phyloP scores from a whole-genome alignment of 37 sponge, comb jelly and placozoan genomes.

The Mnemiopsis leidyi region DNA sequence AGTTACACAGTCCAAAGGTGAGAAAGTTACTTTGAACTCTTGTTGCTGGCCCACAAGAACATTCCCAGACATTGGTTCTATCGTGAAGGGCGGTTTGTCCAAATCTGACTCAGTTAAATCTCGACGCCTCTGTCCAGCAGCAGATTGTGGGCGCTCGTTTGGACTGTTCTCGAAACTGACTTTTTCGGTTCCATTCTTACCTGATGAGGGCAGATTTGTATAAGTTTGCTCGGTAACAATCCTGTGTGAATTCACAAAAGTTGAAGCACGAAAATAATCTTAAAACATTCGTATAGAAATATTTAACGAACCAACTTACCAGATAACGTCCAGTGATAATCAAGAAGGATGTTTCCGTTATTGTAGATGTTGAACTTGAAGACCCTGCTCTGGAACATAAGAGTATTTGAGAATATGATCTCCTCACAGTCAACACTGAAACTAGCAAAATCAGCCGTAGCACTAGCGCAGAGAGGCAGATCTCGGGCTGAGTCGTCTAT shows the following conservation, averaged over 20 bases:
- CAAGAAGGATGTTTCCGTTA: conserved; percentile 42
- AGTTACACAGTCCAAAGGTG: conserved; percentile 78
- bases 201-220: no score
- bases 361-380: conserved; percentile 74
- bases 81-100: conserved; percentile 75
- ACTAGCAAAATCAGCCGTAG: conserved; percentile 72
- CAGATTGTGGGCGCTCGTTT: conserved; percentile 51
- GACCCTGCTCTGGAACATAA: conserved; percentile 85
- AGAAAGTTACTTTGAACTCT: conserved; percentile 73
- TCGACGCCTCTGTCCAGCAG: conserved; percentile 48
- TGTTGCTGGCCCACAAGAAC: conserved; percentile 75
- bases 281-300: no score
- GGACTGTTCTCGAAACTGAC: background rate
- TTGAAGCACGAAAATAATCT: background rate
- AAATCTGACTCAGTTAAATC: conserved; percentile 5
- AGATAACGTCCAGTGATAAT: conserved; percentile 57
- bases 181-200: conserved; percentile 5
- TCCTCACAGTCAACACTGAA: conserved; percentile 74
- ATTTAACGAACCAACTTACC: background rate
- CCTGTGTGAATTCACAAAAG: background rate
- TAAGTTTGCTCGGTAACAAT: no score
- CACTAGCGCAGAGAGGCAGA: conserved; percentile 73
- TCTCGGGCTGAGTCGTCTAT: conserved; percentile 76
- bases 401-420: conserved; percentile 85
- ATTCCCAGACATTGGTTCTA: conserved; percentile 74